Base-by-base conservation (phyloP, 1,140 invertebrate genomes). In the Conus betulinus region DNA sequence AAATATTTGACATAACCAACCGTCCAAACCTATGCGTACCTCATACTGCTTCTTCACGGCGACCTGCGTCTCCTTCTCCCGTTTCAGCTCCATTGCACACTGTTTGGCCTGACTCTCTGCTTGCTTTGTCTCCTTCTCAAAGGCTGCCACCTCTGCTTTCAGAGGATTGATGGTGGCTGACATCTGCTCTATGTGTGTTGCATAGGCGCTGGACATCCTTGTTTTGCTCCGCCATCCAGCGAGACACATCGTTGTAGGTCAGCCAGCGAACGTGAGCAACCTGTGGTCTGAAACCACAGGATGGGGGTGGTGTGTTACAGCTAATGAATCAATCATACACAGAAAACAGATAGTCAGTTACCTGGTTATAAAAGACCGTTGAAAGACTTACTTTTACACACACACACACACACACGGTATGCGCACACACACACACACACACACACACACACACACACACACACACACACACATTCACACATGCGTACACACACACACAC, bases 191-290 rank as follows among this genome's bases (percentile, higher is more conserved):
- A 93, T 88, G 55, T 94, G 92, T 89, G n/a, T 95, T 94, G 82
- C 88, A 92, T 25, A 95, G 93, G 3, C 93, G 57, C 51, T 89
- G 88, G n/a, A 95, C 88, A 89, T 95, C 94, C 87, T 95, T 95
- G 84, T 93, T 94, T 76, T 94, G 93, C 90, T 95, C 94, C 5
- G 89, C 85, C 57, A 92, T 92, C 94, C 94, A 95, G 20, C 92
- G 89, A 55, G 89, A 89, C 20, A 95, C 92, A 89, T 95, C 94
- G 88, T 93, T 94, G 23, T 91, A 90, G 39, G 92, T 90, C 63
- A 95, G 84, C 93, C 94, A 94, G n/a, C 94, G 92, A 0, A 93
- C 79, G 23, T 93, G 92, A 4, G 91, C 90, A 1, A 94, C 89
- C 84, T 93, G 89, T 13, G 90, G 88, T 52, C 91, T 91, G 87